Evolutionary conservation across 2,113 vertebrate species (phyloP), one percentile per base, ranked within the genome.

Genomic region (Silurus asotus): DNA sequence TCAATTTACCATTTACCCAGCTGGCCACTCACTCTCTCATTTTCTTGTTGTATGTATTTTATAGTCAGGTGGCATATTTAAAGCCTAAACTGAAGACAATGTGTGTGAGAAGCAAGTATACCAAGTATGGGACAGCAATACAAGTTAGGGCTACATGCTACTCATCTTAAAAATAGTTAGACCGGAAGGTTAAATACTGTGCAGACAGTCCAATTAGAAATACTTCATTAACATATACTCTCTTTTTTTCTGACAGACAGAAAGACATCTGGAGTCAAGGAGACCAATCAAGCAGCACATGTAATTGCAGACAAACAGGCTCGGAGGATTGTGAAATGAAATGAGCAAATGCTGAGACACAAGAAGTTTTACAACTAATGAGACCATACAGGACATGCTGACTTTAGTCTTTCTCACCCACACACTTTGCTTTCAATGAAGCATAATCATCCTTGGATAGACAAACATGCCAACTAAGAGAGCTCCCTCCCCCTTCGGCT

Each of bases 401-500:
- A 84, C 49, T 83, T 55, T 61, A 62, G 20, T 25, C 25, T 28
- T 20, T 83, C 49, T 53, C 61, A 58, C 55, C 64, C 72, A 17
- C 15, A 28, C 19, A 49, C 49, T 76, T 77, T 55, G 49, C 10
- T 67, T 84, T 56, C 53, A 61, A 82, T 75, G 51, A 79, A 80
- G 48, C 67, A 80, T 74, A 78, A 79, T 53, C 65, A 84, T 62
- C 6, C 48, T 55, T 37, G 69, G 28, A 79, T 74, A 70, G 76
- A 79, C 62, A 58, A 81, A 83, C 37, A 87, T 88, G 89, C 93
- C 93, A 93, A 88, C 90, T 86, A 77, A 80, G 25, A 79, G 86
- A 77, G 86, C 86, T 89, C 87, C 84, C 84, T 79, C 81, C 85
- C 86, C 69, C 59, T 92, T 92, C 90, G 91, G 93, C 94, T 94